Conservation (phyloP, 2,113 vertebrate genomes). For the Tachysurus vachellii region DNA sequence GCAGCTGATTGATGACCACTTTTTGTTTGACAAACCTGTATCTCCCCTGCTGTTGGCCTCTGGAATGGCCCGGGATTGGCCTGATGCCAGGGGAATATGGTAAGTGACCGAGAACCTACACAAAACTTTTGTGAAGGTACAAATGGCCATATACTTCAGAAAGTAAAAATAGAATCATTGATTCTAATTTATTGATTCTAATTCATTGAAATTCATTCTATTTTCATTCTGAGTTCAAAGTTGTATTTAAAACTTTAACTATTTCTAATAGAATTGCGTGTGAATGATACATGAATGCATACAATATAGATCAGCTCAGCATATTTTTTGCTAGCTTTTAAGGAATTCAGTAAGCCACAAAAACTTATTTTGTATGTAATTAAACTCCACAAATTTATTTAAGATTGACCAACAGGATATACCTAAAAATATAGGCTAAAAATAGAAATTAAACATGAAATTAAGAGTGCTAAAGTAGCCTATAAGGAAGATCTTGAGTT, state of each 20-base stretch:
- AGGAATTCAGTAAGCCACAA: background rate
- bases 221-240: background rate
- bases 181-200: too few relatives aligned
- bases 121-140: background rate
- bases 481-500: too few relatives aligned
- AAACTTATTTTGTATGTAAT: background rate
- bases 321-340: background rate
- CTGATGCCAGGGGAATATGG: constrained; percentile 95
- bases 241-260: background rate
- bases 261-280: background rate
- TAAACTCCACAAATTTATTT: background rate
- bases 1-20: constrained; percentile 97
- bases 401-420: background rate
- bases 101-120: constrained; percentile 61
- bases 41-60: constrained; percentile 93
- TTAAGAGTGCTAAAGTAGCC: too few relatives aligned
- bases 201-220: background rate
- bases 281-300: background rate
- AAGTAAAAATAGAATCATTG: too few relatives aligned
- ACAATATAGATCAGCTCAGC: background rate
- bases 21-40: constrained; percentile 96
- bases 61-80: constrained; percentile 95
- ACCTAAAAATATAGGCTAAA: too few relatives aligned
- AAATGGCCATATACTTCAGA: background rate
- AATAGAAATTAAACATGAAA: too few relatives aligned